Conservation (phyloP, 2,888 invertebrate species). For the Rosalia funebris region DNA sequence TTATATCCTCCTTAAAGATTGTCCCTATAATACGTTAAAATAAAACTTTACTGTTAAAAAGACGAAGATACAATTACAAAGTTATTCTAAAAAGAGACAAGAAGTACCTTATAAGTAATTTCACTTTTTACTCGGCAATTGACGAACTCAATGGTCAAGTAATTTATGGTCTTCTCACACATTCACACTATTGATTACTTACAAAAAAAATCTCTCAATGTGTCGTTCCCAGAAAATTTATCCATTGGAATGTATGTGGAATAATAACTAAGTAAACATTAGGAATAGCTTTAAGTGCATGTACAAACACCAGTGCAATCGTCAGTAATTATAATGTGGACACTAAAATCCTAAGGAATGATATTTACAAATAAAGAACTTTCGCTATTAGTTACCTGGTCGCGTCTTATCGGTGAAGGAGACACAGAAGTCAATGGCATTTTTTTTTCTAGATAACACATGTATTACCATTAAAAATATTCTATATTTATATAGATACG, state of each 20-base stretch:
- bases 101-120: no score
- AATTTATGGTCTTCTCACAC: constrained; percentile 20
- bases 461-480: not conserved
- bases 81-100: no score
- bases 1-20: no score
- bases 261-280: constrained; percentile 18
- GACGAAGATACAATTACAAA: no score
- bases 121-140: no score
- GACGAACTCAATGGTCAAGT: no score
- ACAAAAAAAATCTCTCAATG: constrained; percentile 3
- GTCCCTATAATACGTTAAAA: no score
- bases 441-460: not conserved
- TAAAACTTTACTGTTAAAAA: no score
- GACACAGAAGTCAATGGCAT: no score
- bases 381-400: not conserved
- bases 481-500: no score
- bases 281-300: not conserved
- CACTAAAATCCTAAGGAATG: constrained; percentile 11
- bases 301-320: not conserved
- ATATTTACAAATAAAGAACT: not conserved
- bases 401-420: no score
- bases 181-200: constrained; percentile 4
- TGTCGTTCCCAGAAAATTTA: constrained; percentile 9
- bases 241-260: constrained; percentile 1
- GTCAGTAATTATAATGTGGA: not conserved